Conservation (phyloP, 2,113 vertebrate genomes). For the Cervus canadensis region DNA sequence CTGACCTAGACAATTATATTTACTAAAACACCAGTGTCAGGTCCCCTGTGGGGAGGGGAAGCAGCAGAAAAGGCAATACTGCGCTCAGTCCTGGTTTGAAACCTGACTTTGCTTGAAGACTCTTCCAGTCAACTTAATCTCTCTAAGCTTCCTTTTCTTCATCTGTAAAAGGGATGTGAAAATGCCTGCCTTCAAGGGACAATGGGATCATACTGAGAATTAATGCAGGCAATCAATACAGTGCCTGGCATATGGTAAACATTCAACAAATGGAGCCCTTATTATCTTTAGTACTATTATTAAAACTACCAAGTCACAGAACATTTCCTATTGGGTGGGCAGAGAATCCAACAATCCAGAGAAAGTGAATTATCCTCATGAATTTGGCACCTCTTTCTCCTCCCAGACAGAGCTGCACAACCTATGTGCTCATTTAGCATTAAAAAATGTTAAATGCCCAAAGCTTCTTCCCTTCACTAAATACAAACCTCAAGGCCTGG, state of each 20-base stretch:
- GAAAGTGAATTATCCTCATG: neutral
- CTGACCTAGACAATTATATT: neutral
- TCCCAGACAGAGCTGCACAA: slow-evolving; percentile 48
- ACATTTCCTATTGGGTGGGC: neutral
- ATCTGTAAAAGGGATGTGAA: neutral
- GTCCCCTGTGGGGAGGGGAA: neutral
- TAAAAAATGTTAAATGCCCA: slow-evolving; percentile 12
- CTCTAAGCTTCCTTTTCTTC: neutral
- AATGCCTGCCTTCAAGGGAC: neutral
- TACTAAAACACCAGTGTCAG: neutral
- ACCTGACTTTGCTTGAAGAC: neutral
- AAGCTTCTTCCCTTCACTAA: slow-evolving; percentile 63
- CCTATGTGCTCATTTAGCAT: slow-evolving; percentile 53
- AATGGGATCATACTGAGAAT: neutral
- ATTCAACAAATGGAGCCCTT: neutral
- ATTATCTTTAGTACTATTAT: neutral
- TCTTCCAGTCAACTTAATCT: neutral
- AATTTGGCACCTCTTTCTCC: neutral
- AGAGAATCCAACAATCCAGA: neutral
- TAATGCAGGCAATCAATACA: neutral
- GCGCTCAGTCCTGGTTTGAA: neutral
- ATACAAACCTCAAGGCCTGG: slow-evolving; percentile 68
- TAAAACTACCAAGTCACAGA: neutral
- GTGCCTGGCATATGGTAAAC: neutral
- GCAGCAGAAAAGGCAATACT: neutral